Evolutionary conservation across 1,140 invertebrate genomes (phyloP).

Genomic region (Ceratitis capitata): DNA sequence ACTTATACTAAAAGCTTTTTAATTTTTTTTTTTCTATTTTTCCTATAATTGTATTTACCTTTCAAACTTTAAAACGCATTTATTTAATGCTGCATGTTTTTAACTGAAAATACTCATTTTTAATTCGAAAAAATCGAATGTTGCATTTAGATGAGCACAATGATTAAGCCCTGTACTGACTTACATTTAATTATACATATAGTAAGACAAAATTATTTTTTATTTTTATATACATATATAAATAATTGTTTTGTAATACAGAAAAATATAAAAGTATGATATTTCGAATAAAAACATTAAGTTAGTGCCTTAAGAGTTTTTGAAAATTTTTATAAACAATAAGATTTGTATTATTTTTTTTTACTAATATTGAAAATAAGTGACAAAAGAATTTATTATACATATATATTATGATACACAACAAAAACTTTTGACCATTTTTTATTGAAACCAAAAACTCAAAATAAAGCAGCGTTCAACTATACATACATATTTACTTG

Average conservation of each 20-base stretch:
- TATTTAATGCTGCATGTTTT: neutral
- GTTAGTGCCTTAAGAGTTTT: slow-evolving; percentile 2
- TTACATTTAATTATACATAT: neutral
- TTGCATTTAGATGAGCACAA: neutral
- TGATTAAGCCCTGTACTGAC: neutral
- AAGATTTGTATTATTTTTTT: too few species aligned
- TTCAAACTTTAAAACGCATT: too few species aligned
- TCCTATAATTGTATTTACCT: neutral
- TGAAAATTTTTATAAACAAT: neutral
- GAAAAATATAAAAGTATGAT: neutral
- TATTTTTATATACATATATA: too few species aligned
- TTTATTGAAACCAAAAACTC: neutral
- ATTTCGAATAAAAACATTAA: neutral
- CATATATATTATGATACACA: neutral
- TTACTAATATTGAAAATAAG: too few species aligned
- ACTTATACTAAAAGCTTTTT: too few species aligned
- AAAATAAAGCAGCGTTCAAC: neutral
- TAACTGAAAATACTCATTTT: slow-evolving; percentile 21
- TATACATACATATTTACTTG: neutral
- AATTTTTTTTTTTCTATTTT: neutral
- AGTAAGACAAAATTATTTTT: neutral
- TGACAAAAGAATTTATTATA: too few species aligned
- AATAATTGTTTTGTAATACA: neutral
- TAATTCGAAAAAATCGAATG: neutral
- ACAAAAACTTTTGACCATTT: neutral